Conservation (phyloP, 2,888 invertebrate species). For the Epicampocera succincta region DNA sequence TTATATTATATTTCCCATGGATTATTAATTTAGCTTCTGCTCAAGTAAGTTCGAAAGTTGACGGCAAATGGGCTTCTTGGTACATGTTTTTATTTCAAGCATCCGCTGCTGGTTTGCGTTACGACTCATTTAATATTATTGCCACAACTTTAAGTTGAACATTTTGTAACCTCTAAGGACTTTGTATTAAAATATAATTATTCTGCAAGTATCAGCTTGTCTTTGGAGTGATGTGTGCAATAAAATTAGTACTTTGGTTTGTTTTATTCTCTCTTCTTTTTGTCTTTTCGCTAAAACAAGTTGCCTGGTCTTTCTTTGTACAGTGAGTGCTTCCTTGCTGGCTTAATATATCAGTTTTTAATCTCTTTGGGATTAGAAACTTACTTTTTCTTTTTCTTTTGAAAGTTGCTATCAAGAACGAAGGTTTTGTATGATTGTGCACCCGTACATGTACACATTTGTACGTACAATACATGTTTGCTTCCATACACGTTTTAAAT, state of each 20-base stretch:
- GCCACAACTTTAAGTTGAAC: no score
- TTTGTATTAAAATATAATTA: constrained; percentile 5
- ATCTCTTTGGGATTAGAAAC: constrained; percentile 40
- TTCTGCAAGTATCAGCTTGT: neutral
- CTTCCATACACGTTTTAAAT: no score
- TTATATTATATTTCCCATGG: no score
- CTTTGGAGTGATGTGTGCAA: constrained; percentile 26
- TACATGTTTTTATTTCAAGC: no score
- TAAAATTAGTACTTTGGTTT: constrained; percentile 32
- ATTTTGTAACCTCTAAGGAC: no score
- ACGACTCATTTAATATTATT: no score
- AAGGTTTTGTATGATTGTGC: neutral
- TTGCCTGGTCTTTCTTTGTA: neutral
- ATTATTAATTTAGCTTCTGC: no score
- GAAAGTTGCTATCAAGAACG: neutral
- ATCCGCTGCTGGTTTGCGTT: no score
- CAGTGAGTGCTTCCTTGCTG: constrained; percentile 10
- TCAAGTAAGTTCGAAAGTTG: no score
- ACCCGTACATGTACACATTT: neutral
- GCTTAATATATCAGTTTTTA: constrained; percentile 39
- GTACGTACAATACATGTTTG: no score
- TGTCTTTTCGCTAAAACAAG: neutral
- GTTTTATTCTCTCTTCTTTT: constrained; percentile 13
- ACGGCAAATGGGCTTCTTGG: no score
- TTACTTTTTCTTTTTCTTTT: constrained; percentile 6